Base-by-base conservation (phyloP, 2,888 invertebrate species). In the Polydrusus tereticollis region DNA sequence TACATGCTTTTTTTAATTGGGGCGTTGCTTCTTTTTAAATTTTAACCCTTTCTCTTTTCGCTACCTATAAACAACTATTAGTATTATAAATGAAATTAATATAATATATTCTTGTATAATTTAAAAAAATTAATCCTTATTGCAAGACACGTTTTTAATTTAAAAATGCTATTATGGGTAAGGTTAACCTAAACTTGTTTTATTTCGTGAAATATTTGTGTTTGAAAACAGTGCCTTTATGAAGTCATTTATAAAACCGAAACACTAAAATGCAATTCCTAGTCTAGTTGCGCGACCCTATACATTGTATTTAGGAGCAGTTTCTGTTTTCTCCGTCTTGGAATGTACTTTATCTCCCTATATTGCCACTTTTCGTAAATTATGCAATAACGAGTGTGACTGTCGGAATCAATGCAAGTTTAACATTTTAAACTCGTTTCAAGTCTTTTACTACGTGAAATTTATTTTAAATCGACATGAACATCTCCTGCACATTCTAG, bases 351-450 rank as follows among this genome's bases (percentile, higher is more conserved):
- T 73, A 69, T 73, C 65, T 73, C 50, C 50, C 41, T 68, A 64
- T 64, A 73, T 69, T 73, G 68, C 64, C 60, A 59, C 69, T 67
- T 72, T 72, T 68, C 68, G 68, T 72, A 72, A 72, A 72, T 68
- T 73, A 69, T 69, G 73, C 69, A 73, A 69, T 73, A 68, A 73
- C 65, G 59, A 50, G 64, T 58, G 73, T 69, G 69, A 69, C 68
- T 69, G 69, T 63, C 65, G 68, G 69, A 73, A 73, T 73, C 73
- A 73, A 69, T 73, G 69, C 64, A 64, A 38, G 52, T 59, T 73
- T 68, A 68, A 67, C 67, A 72, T 68, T 67, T 72, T 64, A 69
- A 73, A 73, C 59, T 69, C 68, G 64, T 59, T 64, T 60, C 73
- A 29, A 38, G 58, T 59, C 68, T 65, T 58, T 59, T 69, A 52